Evolutionary conservation across 2,113 vertebrate genomes (phyloP), one percentile per base, ranked within the genome.

Genomic region (Capra hircus): DNA sequence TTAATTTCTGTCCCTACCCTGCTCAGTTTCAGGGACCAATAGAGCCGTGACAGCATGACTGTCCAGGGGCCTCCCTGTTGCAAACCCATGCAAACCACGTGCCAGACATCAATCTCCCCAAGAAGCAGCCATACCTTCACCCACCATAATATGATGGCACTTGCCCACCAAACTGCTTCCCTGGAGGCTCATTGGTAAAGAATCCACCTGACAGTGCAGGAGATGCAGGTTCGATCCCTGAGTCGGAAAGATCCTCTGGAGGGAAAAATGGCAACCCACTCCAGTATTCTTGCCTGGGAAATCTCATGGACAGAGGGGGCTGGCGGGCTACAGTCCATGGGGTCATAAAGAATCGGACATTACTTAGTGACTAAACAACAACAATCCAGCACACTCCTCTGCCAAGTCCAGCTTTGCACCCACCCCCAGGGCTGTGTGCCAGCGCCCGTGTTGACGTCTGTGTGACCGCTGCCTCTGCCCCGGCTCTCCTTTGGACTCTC

Each of bases 371-470:
- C 71, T 43, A 27, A 77, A 77, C 71, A 15, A 27, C 36, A 23
- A 71, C 19, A 11, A 13, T 12, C 67, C 36, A 23, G 36, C 36
- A 78, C 27, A 28, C 1, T 36, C n/a, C 1, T 6, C 36, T 36
- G 74, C 90, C 28, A 77, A 11, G 8, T 10, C 50, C 53, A 13
- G 45, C 64, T 4, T 5, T 19, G 33, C 11, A 2, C 16, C n/a
- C 60, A 40, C 19, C n/a, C 64, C 52, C 85, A 15, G n/a, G 28
- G 10, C 50, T 48, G 74, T 7, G 9, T 36, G 43, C 84, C 36
- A 0, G 21, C 0, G 10, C 14, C 60, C 30, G 0, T 1, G 7
- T 33, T 28, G 9, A 25, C 27, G 17, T 15, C 71, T 12, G 3
- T 23, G 30, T 2, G 21, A 45, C 50, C 2, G 0, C 53, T 33